A percentile compares a stretch with the other conserved stretches of the same genome.
These are phyloP conservation scores for Corapipo altera DNA, from an alignment of 2,113 vertebrate genomes.

Conservation along the genomic window DNA sequence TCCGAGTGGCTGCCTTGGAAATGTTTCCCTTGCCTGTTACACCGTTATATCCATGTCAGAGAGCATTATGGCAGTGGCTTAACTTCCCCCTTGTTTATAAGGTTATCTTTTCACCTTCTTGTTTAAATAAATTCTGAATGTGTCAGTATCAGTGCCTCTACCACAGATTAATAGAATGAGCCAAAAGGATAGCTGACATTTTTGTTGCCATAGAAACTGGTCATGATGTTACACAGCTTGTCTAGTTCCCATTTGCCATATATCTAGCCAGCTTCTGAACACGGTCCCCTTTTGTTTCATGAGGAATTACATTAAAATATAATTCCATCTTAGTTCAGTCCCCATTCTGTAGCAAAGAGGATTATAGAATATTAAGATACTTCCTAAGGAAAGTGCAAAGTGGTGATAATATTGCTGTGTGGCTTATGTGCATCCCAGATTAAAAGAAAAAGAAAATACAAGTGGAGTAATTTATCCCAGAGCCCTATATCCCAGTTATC, in stretches of 20 bases:
- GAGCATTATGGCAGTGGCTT: conserved; percentile 33
- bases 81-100: conserved; percentile 67
- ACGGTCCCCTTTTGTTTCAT: conserved; percentile 77
- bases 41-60: neutral
- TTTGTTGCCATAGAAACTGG: conserved; percentile 86
- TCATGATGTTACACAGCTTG: conserved; percentile 77
- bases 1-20: neutral
- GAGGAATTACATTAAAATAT: conserved; percentile 75
- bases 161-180: conserved; percentile 79
- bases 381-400: conserved; percentile 66
- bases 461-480: conserved; percentile 59
- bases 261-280: conserved; percentile 72
- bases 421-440: conserved; percentile 50
- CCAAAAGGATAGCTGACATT: conserved; percentile 86
- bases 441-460: conserved; percentile 48
- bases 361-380: conserved; percentile 72
- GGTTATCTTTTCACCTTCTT: conserved; percentile 72
- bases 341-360: conserved; percentile 67
- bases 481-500: conserved; percentile 40
- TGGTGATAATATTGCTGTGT: conserved; percentile 54
- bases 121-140: conserved; percentile 76
- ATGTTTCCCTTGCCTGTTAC: neutral
- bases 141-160: conserved; percentile 76
- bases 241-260: conserved; percentile 73
- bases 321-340: conserved; percentile 71